Evolutionary conservation across 2,888 invertebrate species (phyloP), one percentile per base, ranked within the genome.

Genomic region (Drosophila mimetica): DNA sequence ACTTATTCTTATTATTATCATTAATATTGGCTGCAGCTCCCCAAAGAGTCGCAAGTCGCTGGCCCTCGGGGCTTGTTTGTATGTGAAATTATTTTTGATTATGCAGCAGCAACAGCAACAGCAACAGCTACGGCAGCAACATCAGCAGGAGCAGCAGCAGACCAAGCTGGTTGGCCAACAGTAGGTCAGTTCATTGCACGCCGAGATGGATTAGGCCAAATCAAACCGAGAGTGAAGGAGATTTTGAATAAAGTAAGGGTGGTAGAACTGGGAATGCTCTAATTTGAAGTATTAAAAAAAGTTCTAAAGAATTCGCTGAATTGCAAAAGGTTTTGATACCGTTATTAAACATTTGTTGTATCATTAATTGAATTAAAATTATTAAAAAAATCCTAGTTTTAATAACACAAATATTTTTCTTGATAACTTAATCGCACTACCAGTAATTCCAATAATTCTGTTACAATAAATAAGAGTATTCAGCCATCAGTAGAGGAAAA

Each of bases 1-100:
- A 86, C 85, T 83, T 89, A 83, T 83, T 88, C 84, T 86, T 85
- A 81, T 85, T 86, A 86, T 88, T 87, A 86, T 88, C 85, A 85
- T 86, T 76, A 87, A 87, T 86, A 86, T 81, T 76, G 74, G 28
- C 74, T 59, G 52, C 71, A 79, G 64, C 80, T 83, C 66, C 64
- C 69, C 74, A 69, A 57, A 54, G 50, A 54, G 61, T 42, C 52
- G 44, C 65, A 39, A 61, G 52, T 42, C 47, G 41, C 63, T 42
- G 51, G 54, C 79, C 88, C 88, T 71, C 84, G 74, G 87, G 81
- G 87, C 85, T 84, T 84, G 84, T 84, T 86, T 88, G 88, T 88
- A 88, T 88, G 86, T 67, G 84, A 86, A 88, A 84, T 84, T 84
- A 84, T 84, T 84, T 84, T 84, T 84, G 84, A 84, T 84, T 84